Evolutionary conservation across 2,888 invertebrate genomes (phyloP).

Genomic region (Leptinotarsa haldemani): DNA sequence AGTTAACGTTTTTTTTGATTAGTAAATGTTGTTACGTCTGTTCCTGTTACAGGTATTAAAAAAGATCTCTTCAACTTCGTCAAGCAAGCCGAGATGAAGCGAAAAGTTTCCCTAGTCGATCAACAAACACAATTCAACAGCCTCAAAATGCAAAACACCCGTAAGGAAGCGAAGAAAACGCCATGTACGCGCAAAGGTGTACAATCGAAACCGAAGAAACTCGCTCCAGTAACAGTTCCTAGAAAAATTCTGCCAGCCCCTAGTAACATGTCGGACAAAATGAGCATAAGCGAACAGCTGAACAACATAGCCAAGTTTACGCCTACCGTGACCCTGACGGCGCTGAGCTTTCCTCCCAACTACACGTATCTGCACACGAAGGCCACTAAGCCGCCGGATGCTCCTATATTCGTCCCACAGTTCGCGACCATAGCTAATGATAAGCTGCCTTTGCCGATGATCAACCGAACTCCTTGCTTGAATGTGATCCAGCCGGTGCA

Average conservation of each 20-base stretch:
- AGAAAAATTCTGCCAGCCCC: conserved; percentile 65
- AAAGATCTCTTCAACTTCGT: conserved; percentile 54
- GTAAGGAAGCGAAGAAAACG: conserved; percentile 59
- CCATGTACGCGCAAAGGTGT: conserved; percentile 59
- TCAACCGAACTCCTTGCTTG: conserved; percentile 61
- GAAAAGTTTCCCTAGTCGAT: conserved; percentile 53
- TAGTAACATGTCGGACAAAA: conserved; percentile 60
- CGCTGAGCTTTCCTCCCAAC: conserved; percentile 62
- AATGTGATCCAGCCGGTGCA: conserved; percentile 63
- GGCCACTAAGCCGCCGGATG: conserved; percentile 62
- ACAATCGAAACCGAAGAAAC: conserved; percentile 56
- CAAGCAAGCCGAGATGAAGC: conserved; percentile 47
- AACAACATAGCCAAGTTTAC: conserved; percentile 58
- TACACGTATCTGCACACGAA: conserved; percentile 64
- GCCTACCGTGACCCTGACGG: conserved; percentile 61
- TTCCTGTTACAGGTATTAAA: conserved; percentile 47
- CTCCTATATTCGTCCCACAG: conserved; percentile 59
- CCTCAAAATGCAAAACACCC: conserved; percentile 45
- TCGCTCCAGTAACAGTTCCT: conserved; percentile 59
- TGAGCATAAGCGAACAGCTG: conserved; percentile 52
- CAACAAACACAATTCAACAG: conserved; percentile 56
- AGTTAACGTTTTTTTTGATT: too few relatives aligned
- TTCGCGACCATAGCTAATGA: conserved; percentile 61
- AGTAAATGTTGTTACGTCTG: too few relatives aligned
- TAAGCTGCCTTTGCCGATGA: conserved; percentile 60